These are phyloP conservation scores for Drosophila willistoni DNA, from an alignment of 1,140 invertebrate species.

Conservation along the genomic window DNA sequence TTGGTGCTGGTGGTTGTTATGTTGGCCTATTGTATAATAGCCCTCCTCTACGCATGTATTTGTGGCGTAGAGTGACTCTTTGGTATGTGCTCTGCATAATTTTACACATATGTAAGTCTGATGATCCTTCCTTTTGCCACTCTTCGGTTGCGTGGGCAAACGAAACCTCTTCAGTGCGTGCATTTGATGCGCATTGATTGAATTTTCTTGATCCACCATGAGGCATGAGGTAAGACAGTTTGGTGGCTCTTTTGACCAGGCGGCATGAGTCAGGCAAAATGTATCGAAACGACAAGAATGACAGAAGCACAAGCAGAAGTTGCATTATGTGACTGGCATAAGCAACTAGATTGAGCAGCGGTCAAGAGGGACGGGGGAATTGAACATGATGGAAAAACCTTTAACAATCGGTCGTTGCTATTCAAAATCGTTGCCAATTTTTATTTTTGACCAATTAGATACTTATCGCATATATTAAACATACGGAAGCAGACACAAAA, in stretches of 20 bases:
- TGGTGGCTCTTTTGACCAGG: conserved; percentile 43
- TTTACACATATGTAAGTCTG: conserved; percentile 41
- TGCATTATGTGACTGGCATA: conserved; percentile 68
- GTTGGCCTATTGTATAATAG: conserved; percentile 72
- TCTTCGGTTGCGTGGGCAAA: conserved; percentile 50
- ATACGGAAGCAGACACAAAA: background rate
- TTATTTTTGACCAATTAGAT: background rate
- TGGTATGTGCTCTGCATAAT: conserved; percentile 79
- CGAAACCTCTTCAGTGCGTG: conserved; percentile 27
- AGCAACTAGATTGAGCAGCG: conserved; percentile 34
- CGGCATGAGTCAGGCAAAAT: conserved; percentile 63
- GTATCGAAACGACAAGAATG: conserved; percentile 9
- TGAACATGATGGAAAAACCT: background rate
- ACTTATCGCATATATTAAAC: too few relatives aligned
- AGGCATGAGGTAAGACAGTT: conserved; percentile 43
- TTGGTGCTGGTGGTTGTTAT: conserved; percentile 30
- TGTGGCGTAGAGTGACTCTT: conserved; percentile 32
- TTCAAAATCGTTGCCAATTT: background rate
- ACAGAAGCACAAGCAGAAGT: conserved; percentile 15
- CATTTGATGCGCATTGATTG: conserved; percentile 78
- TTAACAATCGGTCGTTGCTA: background rate
- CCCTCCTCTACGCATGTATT: conserved; percentile 1
- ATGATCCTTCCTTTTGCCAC: conserved; percentile 57
- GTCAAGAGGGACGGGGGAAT: background rate
- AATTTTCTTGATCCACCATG: conserved; percentile 41